Evolutionary conservation across 2,113 vertebrate genomes (phyloP).

Genomic region (Chionomys nivalis): DNA sequence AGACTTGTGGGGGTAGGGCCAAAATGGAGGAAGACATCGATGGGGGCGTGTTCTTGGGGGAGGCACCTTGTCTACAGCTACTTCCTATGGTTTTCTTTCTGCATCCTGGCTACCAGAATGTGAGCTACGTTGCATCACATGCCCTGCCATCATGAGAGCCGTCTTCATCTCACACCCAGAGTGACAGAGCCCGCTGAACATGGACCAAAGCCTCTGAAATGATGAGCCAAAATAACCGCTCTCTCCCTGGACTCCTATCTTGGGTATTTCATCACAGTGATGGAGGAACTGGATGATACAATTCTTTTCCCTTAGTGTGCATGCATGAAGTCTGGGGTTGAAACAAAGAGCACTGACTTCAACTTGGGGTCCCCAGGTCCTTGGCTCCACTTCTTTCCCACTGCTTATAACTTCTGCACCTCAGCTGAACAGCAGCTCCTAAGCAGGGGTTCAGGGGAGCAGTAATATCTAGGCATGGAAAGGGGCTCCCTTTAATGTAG

Average conservation of each 20-base stretch:
- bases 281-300: neutral
- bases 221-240: neutral
- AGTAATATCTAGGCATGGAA: neutral
- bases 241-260: neutral
- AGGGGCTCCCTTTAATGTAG: neutral
- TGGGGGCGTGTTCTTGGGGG: too few relatives aligned
- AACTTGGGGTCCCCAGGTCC: neutral
- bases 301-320: too few relatives aligned
- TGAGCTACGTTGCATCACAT: neutral
- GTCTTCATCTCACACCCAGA: neutral
- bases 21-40: neutral
- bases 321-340: neutral
- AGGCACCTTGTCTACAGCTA: neutral
- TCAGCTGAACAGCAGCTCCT: neutral
- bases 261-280: neutral
- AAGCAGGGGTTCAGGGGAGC: neutral
- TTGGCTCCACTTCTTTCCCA: neutral
- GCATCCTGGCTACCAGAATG: neutral
- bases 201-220: neutral
- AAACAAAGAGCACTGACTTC: fast-evolving
- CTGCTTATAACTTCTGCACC: neutral
- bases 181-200: neutral
- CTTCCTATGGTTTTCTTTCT: neutral
- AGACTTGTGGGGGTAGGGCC: too few relatives aligned
- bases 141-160: too few relatives aligned